Conservation (phyloP, 2,113 vertebrate species). For the Emberiza fucata region DNA sequence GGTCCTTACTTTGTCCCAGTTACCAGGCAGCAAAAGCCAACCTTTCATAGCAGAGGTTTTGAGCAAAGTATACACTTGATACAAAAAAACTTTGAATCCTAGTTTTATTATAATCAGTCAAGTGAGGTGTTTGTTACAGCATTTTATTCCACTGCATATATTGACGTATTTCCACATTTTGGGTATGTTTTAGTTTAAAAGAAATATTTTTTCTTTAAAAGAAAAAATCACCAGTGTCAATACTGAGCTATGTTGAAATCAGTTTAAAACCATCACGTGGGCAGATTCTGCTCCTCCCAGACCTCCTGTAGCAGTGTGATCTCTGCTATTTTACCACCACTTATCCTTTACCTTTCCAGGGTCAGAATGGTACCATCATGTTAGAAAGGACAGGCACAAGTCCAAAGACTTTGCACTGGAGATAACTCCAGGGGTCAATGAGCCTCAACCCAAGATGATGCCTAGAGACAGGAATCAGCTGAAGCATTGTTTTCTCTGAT, state of each 20-base stretch:
- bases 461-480: neutral
- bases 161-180: neutral
- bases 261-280: neutral
- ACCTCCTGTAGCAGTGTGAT: neutral
- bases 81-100: neutral
- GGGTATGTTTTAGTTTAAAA: neutral
- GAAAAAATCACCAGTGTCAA: neutral
- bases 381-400: neutral
- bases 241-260: neutral
- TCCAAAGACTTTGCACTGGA: neutral
- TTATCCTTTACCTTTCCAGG: neutral
- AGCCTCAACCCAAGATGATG: neutral
- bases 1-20: neutral
- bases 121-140: neutral
- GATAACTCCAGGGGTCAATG: neutral
- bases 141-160: neutral
- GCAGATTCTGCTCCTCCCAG: neutral
- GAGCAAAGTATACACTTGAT: neutral
- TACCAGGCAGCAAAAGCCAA: neutral
- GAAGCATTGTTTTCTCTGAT: neutral
- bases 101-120: neutral
- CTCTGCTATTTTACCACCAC: neutral
- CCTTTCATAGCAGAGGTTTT: neutral
- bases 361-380: neutral
- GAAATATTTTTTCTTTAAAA: neutral